Base-by-base conservation (phyloP, 2,888 invertebrate species). In the Graphium colonna region DNA sequence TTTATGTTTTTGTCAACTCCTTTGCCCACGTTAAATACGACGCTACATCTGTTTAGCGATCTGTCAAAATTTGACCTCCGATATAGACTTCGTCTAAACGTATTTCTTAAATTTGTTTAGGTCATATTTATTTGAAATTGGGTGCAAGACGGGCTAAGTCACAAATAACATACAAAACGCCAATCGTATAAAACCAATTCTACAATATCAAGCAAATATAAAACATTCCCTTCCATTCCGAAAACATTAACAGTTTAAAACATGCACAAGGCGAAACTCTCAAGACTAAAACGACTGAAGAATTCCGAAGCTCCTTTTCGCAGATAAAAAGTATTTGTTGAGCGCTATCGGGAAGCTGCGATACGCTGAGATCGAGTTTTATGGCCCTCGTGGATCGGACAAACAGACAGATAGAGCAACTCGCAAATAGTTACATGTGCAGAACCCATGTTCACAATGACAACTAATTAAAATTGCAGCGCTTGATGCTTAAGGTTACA, bases 321-420 rank as follows among this genome's bases (percentile, higher is more conserved):
- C 17, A 52, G 60, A 57, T 60, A 63, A 65, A 60, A 63, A 62
- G 60, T 60, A 62, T 60, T 62, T 64, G 65, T 62, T 56, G 62
- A 57, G 46, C 49, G 58, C 54, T 59, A 60, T 64, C 59, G 45
- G 52, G 36, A 49, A 52, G 60, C 56, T n/a, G 41, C 15, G 46
- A 56, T 56, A 54, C 44, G 51, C 44, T 51, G 41, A 56, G 62
- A 62, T 62, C 60, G 55, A 61, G 64, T 63, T 71, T 70, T 68
- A 71, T 67, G 57, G 65, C 61, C 48, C 46, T 43, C 57, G 45
- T 42, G 57, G 47, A 53, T 52, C 61, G 57, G 58, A 67, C 64
- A 65, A 65, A 67, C 68, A 68, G 45, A 61, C 62, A 55, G 60
- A 60, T 57, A 60, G 42, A n/a, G 45, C 39, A 26, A 39, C 39